phyloP scores from a whole-genome alignment of 2,888 invertebrate genomes.

The Rhagophthalmus giganteus region DNA sequence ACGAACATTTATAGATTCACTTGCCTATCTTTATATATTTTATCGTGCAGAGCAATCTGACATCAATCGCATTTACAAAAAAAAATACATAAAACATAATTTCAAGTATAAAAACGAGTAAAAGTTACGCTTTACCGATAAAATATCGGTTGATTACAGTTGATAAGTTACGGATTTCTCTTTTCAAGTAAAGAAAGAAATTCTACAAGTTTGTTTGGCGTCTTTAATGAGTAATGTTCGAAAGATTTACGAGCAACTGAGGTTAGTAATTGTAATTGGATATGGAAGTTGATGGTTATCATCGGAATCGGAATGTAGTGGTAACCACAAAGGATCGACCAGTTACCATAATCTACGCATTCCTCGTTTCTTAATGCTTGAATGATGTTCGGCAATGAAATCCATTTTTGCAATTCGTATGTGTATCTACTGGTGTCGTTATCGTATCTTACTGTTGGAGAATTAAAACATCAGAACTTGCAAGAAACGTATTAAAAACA shows the following conservation, averaged over 20 bases:
- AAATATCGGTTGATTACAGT: too few species aligned
- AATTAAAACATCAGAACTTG: too few species aligned
- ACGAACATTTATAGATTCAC: too few species aligned
- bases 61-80: too few species aligned
- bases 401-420: constrained; percentile 24
- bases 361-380: constrained; percentile 21
- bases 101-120: too few species aligned
- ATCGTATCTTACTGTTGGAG: too few species aligned
- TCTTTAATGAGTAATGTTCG: constrained; percentile 40
- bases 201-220: constrained; percentile 24
- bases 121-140: too few species aligned
- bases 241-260: constrained; percentile 39
- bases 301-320: constrained; percentile 32
- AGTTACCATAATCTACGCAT: constrained; percentile 27
- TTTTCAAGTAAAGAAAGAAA: constrained; percentile 8
- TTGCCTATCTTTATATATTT: too few species aligned
- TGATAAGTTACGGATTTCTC: constrained; percentile 1
- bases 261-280: constrained; percentile 43
- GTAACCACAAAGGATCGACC: constrained; percentile 24
- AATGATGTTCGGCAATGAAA: constrained; percentile 36
- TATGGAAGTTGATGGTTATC: constrained; percentile 39
- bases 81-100: constrained; percentile 2
- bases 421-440: too few species aligned
- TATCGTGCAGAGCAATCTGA: too few species aligned
- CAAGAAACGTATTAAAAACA: too few species aligned